Base-by-base conservation (phyloP, 2,113 vertebrate genomes). In the Donacobius atricapilla region DNA sequence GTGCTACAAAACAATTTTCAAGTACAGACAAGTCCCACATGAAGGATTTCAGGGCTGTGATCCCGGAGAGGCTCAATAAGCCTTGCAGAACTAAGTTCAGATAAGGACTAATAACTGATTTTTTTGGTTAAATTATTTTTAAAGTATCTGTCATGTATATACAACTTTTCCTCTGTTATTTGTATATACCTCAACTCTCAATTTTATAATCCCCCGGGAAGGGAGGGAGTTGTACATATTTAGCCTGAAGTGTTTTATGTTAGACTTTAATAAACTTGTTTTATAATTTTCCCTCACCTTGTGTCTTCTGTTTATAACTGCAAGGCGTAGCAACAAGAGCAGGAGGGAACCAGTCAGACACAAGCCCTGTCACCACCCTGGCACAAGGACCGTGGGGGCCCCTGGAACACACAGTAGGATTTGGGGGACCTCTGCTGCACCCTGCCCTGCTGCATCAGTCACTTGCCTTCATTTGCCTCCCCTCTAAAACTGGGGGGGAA, bases 241-340 rank as follows among this genome's bases (percentile, higher is more conserved):
- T 95, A 96, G 91, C 90, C 85, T 96, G 93, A 96, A 94, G 91
- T 96, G 95, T 64, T 96, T 96, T 96, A 93, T 82, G 95, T 96
- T 97, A 96, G 96, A 91, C 89, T 96, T 97, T 93, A 97, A 97
- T 97, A 97, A 97, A 97, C 90, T 95, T 95, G 87, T 96, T 97
- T 97, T 97, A 93, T 97, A 97, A 94, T 90, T 96, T 88, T 96
- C 92, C 93, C 89, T 95, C 89, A 94, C 78, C 63, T 96, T 13
- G 44, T 95, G 87, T 94, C 71, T 96, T 39, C 75, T 95, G 58
- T 83, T 91, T 77, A 0, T 85, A 71, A 90, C 35, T 88, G n/a
- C 17, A 27, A 82, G 61, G 68, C 63, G 40, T 47, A 24, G 48
- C 21, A 40, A 20, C 42, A 39, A 48, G 27, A 90, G 65, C 9